These are phyloP conservation scores for Andrena hattorfiana DNA, from an alignment of 2,888 invertebrate genomes.

Conservation along the genomic window DNA sequence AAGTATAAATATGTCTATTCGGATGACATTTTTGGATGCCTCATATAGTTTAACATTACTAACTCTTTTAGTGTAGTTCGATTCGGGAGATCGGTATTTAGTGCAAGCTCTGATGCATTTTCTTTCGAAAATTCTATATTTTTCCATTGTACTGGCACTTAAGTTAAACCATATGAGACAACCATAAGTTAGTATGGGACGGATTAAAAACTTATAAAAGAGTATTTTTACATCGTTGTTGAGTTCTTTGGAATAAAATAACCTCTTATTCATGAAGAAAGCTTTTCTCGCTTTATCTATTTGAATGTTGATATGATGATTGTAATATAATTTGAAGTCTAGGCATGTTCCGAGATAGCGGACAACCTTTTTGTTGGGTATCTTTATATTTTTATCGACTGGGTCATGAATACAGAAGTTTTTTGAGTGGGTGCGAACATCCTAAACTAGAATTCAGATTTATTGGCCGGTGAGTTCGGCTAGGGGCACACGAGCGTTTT, in stretches of 20 bases:
- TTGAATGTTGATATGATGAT: background rate
- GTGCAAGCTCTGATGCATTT: no score
- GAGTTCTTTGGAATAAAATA: conserved; percentile 13
- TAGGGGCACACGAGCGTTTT: no score
- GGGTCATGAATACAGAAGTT: no score
- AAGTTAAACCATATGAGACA: conserved; percentile 50
- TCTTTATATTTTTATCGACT: background rate
- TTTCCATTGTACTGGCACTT: background rate
- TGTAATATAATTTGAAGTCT: conserved; percentile 15
- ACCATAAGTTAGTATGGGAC: conserved; percentile 19
- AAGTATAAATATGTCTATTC: no score
- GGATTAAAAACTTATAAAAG: background rate
- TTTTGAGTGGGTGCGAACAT: no score
- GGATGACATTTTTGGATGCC: no score
- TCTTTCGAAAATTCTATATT: no score
- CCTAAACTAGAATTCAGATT: no score
- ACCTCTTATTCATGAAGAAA: background rate
- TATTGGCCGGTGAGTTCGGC: no score
- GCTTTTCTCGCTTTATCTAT: conserved; percentile 14
- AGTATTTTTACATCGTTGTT: background rate
- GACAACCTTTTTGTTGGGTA: background rate
- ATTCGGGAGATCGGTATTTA: no score
- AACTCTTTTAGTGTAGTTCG: no score
- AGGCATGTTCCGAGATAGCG: conserved; percentile 5
- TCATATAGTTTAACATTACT: no score